Evolutionary conservation across 2,113 vertebrate species (phyloP).

Genomic region (Hypocryptadius cinnamomeus): DNA sequence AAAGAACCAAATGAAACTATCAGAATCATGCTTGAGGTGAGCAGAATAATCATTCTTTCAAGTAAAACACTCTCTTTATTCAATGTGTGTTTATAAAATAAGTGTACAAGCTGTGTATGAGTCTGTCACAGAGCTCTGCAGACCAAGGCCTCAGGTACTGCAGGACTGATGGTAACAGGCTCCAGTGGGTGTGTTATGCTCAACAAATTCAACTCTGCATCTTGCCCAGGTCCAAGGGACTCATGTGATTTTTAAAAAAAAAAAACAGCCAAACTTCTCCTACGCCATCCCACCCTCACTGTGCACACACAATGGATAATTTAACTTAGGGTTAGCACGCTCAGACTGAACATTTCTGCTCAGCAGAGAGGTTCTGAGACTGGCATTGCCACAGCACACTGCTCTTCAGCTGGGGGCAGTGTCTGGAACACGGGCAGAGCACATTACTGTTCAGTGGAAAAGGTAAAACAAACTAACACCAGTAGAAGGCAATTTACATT

Average conservation of each 20-base stretch:
- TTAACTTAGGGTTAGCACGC: background rate
- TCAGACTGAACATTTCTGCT: background rate
- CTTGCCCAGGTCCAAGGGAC: background rate
- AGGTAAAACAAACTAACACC: background rate
- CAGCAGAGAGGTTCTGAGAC: background rate
- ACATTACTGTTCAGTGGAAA: background rate
- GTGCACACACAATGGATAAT: background rate
- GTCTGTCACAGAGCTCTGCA: background rate
- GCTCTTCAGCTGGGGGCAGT: background rate
- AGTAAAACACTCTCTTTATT: background rate
- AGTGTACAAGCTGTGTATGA: no score
- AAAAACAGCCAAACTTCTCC: background rate
- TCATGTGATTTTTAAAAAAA: background rate
- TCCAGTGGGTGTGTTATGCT: background rate
- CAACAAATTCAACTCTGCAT: accelerated
- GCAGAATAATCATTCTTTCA: background rate
- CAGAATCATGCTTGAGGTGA: background rate
- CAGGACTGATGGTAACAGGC: background rate
- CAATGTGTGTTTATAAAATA: background rate
- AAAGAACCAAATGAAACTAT: background rate
- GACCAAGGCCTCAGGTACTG: background rate
- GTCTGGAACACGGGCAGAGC: background rate
- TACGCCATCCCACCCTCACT: background rate
- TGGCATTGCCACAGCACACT: background rate
- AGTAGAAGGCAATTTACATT: background rate